Conservation (phyloP, 2,797 vertebrate genomes). For the Salmo trutta region DNA sequence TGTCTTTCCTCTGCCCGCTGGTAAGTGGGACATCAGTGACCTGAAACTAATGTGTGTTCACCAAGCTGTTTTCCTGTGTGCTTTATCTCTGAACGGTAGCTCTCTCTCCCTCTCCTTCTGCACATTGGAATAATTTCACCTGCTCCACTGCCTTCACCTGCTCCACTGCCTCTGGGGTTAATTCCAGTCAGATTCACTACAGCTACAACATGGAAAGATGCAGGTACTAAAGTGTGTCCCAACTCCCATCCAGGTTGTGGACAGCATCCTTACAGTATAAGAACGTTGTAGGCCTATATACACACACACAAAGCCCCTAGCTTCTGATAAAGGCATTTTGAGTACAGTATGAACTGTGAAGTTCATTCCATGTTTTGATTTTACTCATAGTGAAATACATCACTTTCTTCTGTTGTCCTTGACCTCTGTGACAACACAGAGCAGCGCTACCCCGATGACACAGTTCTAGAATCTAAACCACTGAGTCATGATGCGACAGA, state of each 20-base stretch:
- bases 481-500: constrained; percentile 17
- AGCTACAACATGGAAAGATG: constrained; percentile 13
- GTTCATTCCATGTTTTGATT: constrained; percentile 18
- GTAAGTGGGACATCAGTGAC: constrained; percentile 34
- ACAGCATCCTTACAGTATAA: background rate
- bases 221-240: background rate
- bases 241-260: background rate
- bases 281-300: background rate
- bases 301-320: background rate
- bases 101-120: constrained; percentile 47
- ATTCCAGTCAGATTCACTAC: constrained; percentile 55
- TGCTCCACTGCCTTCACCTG: constrained; percentile 12
- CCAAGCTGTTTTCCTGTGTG: constrained; percentile 61
- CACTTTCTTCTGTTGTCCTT: constrained; percentile 39
- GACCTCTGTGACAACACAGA: constrained; percentile 34
- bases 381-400: constrained; percentile 15
- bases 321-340: background rate
- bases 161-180: constrained; percentile 67
- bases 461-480: constrained; percentile 48
- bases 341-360: constrained; percentile 6
- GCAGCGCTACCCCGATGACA: constrained; percentile 28
- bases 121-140: constrained; percentile 71
- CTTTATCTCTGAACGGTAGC: constrained; percentile 67
- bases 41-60: constrained; percentile 66
- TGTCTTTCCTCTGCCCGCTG: constrained; percentile 38